phyloP scores from a whole-genome alignment of 2,888 invertebrate species.

The Resseliella maxima region DNA sequence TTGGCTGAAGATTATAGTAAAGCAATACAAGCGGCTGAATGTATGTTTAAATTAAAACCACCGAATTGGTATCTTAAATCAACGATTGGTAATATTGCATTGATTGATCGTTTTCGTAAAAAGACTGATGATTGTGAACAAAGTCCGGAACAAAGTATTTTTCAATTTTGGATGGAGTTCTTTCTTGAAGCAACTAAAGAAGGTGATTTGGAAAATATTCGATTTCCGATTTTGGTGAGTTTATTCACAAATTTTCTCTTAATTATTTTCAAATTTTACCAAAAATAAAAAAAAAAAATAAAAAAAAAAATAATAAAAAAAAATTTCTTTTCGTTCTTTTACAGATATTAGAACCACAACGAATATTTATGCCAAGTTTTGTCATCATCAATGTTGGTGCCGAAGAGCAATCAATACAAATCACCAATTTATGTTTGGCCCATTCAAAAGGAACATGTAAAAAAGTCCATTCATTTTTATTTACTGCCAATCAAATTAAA shows the following conservation, averaged over 20 bases:
- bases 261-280: slow-evolving; percentile 46
- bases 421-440: slow-evolving; percentile 85
- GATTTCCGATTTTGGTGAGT: slow-evolving; percentile 77
- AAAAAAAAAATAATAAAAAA: no score
- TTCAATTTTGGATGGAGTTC: slow-evolving; percentile 98
- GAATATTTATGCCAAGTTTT: slow-evolving; percentile 94
- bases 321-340: slow-evolving; percentile 40
- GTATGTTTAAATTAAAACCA: slow-evolving; percentile 91
- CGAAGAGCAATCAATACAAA: slow-evolving; percentile 91
- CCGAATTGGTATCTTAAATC: slow-evolving; percentile 96
- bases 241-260: slow-evolving; percentile 58
- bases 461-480: slow-evolving; percentile 93
- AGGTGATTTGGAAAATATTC: slow-evolving; percentile 82
- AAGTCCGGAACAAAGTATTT: slow-evolving; percentile 86
- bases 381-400: slow-evolving; percentile 95
- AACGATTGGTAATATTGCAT: slow-evolving; percentile 94
- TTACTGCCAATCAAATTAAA: slow-evolving; percentile 78
- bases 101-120: slow-evolving; percentile 91
- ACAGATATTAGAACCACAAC: slow-evolving; percentile 88
- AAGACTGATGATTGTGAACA: slow-evolving; percentile 78
- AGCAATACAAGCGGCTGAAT: slow-evolving; percentile 95
- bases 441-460: slow-evolving; percentile 81
- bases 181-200: slow-evolving; percentile 93
- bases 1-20: slow-evolving; percentile 96
- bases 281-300: not conserved